A percentile compares a stretch with the other conserved stretches of the same genome.
Evolutionary conservation across 2,113 vertebrate species (phyloP).

Genomic region (Pseudopodoces humilis): DNA sequence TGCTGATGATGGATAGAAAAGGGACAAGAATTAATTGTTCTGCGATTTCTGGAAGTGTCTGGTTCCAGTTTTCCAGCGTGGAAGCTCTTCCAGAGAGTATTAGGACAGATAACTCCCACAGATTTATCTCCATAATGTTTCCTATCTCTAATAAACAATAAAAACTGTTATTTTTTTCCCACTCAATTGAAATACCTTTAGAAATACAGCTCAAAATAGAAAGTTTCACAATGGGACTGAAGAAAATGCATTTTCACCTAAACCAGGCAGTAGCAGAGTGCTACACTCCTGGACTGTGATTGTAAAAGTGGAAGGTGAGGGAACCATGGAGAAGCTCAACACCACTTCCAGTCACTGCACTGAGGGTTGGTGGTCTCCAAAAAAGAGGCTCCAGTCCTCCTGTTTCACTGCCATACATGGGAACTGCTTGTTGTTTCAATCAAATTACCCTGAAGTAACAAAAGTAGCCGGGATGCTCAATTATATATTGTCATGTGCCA

Average conservation of each 20-base stretch:
- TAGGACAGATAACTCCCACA: neutral
- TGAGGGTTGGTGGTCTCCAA: neutral
- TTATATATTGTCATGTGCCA: neutral
- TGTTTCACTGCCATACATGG: neutral
- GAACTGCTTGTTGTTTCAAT: neutral
- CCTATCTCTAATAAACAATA: neutral
- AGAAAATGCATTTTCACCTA: neutral
- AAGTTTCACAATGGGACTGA: neutral
- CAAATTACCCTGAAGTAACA: neutral
- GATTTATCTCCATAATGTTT: neutral
- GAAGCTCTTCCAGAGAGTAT: neutral
- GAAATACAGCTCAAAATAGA: neutral
- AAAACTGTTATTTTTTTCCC: neutral
- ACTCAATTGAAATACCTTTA: neutral
- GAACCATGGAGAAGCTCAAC: neutral
- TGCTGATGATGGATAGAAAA: neutral
- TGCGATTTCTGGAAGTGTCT: neutral
- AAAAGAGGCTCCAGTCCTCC: neutral
- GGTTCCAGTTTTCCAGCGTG: neutral
- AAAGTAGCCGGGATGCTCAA: neutral
- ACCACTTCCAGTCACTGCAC: neutral
- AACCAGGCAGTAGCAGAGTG: neutral
- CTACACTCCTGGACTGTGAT: neutral
- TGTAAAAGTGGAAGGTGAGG: neutral
- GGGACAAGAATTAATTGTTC: neutral